A percentile compares a stretch with the other conserved stretches of the same genome.
These are phyloP conservation scores for Leistus spinibarbis DNA, from an alignment of 2,888 invertebrate genomes.

Conservation along the genomic window DNA sequence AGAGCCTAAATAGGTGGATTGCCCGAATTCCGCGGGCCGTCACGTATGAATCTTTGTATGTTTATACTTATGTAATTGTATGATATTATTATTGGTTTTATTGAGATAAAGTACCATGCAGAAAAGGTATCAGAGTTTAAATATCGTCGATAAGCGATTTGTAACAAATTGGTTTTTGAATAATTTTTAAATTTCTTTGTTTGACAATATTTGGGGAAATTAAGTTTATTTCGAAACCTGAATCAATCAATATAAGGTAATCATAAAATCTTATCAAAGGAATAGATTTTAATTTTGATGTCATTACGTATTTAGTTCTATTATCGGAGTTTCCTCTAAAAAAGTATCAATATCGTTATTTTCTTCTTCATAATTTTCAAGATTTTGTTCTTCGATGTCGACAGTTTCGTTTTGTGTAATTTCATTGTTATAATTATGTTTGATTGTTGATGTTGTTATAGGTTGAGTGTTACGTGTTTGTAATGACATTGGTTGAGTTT, in stretches of 20 bases:
- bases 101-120: no score
- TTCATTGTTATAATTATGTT: background rate
- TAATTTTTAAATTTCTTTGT: constrained; percentile 10
- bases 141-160: no score
- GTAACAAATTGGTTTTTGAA: background rate
- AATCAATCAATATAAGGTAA: background rate
- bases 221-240: constrained; percentile 2
- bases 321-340: background rate
- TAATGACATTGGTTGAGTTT: no score
- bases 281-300: constrained; percentile 5
- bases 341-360: background rate
- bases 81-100: no score
- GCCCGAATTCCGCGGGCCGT: no score
- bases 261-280: background rate
- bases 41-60: no score
- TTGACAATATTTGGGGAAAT: background rate
- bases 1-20: no score
- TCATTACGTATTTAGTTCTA: background rate
- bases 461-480: no score
- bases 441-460: background rate
- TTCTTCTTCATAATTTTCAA: background rate
- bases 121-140: no score
- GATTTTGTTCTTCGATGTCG: background rate
- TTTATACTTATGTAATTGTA: no score
- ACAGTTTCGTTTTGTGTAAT: background rate